Base-by-base conservation (phyloP, 1,140 invertebrate species). In the Ctenoplectra terminalis region DNA sequence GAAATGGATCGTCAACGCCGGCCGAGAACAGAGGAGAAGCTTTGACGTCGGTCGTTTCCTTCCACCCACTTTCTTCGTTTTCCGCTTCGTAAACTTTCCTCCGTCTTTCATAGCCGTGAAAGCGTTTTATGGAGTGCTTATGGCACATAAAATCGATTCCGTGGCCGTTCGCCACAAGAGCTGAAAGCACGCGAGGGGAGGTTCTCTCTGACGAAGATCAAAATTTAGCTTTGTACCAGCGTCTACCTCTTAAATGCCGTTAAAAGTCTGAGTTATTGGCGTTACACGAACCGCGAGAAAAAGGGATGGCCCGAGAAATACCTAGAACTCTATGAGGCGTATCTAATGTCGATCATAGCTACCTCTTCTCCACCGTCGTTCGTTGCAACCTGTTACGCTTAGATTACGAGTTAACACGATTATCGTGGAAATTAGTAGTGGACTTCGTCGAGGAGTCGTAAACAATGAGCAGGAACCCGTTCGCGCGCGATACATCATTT, bases 191-290 rank as follows among this genome's bases (percentile, higher is more conserved):
- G 40, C 66, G 58, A 50, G 48, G 69, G 40, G 61, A 2, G 11
- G 46, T 17, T 6, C 4, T 43, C n/a, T 8, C 29, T 15, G 20
- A 60, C 11, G 54, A 9, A 23, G 61, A 77, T 61, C 48, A 69
- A 60, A 79, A 76, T 86, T 79, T 83, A 69, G 52, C n/a, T 23
- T 17, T 52, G 23, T 48, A n/a, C 15, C 3, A 37, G 23, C 26
- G 13, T 26, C 17, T 23, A 20, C 43, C 34, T 60, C 26, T 8
- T n/a, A 15, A 40, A 60, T 43, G 70, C 67, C 34, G 71, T 81
- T 87, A 84, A 81, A 60, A 69, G 71, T 83, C 58, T 78, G 75
- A 87, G 43, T 87, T 87, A 87, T 87, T 74, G 72, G 56, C 40
- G 52, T 54, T 70, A 48, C 31, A 23, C n/a, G 15, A 31, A 29